A percentile compares a stretch with the other conserved stretches of the same genome.
Conservation (phyloP, 2,113 vertebrate species). For the Pagrus major region DNA sequence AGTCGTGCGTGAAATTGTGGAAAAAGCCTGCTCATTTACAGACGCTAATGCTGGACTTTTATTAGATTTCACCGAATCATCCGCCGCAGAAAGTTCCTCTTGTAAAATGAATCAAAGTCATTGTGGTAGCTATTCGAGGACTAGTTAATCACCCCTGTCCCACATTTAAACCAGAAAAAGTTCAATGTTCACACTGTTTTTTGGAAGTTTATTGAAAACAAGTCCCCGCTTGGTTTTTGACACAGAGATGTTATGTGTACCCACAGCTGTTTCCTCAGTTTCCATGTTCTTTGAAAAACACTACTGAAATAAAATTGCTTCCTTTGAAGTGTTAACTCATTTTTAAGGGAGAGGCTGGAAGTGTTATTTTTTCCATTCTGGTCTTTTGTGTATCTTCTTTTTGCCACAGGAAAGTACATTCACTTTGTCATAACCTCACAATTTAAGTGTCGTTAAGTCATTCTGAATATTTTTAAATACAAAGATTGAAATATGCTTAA, state of each 20-base stretch:
- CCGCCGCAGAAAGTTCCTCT: slow-evolving; percentile 42
- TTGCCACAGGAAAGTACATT: slow-evolving; percentile 64
- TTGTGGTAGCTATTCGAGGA: slow-evolving; percentile 43
- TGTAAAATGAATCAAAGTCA: slow-evolving; percentile 55
- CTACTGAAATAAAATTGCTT: slow-evolving; percentile 68
- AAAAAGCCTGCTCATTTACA: slow-evolving; percentile 44
- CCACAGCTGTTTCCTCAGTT: slow-evolving; percentile 49
- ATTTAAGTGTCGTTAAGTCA: slow-evolving; percentile 26
- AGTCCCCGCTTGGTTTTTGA: slow-evolving; percentile 9
- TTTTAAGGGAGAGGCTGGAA: slow-evolving; percentile 28
- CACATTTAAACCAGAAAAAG: slow-evolving; percentile 15
- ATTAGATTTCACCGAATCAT: slow-evolving; percentile 49
- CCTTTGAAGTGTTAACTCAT: slow-evolving; percentile 43
- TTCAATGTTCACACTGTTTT: slow-evolving; percentile 22
- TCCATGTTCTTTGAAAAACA: slow-evolving; percentile 60
- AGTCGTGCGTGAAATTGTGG: slow-evolving; percentile 40
- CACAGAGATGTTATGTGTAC: slow-evolving; percentile 27
- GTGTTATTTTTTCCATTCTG: slow-evolving; percentile 20
- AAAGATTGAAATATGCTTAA: neutral
- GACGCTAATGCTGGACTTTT: slow-evolving; percentile 52
- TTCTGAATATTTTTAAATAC: slow-evolving; percentile 14
- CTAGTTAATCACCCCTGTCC: slow-evolving; percentile 23
- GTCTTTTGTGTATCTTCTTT: slow-evolving; percentile 34
- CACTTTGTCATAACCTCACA: slow-evolving; percentile 58
- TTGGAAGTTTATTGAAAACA: slow-evolving; percentile 54